phyloP scores from a whole-genome alignment of 2,113 vertebrate species.

The Zootoca vivipara region DNA sequence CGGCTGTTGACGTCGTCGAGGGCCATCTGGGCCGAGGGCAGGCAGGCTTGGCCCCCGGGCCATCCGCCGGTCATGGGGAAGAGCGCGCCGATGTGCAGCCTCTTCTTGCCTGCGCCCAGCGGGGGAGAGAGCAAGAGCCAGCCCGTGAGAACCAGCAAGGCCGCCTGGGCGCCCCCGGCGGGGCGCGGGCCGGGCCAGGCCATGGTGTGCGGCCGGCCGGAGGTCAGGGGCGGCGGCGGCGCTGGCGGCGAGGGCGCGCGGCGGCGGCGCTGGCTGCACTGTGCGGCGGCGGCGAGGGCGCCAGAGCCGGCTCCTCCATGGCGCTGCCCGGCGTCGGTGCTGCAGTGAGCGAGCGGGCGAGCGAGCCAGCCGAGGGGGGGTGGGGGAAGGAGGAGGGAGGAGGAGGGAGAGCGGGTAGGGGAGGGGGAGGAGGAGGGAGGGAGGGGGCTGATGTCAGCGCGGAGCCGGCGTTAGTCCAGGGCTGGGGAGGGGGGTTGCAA shows the following conservation, averaged over 20 bases:
- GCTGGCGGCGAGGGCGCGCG: conserved; percentile 42
- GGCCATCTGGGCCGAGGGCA: conserved; percentile 91
- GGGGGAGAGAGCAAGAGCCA: conserved; percentile 56
- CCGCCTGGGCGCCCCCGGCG: conserved; percentile 23
- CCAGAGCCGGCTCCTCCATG: conserved; percentile 62
- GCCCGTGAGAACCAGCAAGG: conserved; percentile 24
- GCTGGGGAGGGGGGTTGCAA: conserved; percentile 20
- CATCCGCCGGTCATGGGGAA: conserved; percentile 95
- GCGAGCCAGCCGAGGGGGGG: conserved; percentile 26
- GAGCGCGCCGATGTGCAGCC: conserved; percentile 92
- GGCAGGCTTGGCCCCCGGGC: conserved; percentile 92
- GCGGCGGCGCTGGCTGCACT: conserved; percentile 26
- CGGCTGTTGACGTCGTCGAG: conserved; percentile 92
- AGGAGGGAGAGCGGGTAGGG: conserved; percentile 7
- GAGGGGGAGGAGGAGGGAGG: conserved; percentile 28
- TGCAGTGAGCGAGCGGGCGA: conserved; percentile 46
- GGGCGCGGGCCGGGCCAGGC: conserved; percentile 53
- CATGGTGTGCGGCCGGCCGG: conserved; percentile 59
- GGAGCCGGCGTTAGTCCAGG: conserved; percentile 14
- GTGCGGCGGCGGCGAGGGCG: conserved; percentile 41
- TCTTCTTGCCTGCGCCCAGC: conserved; percentile 86
- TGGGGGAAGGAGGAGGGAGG: conserved; percentile 25
- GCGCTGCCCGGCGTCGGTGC: conserved; percentile 37
- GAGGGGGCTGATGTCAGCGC: conserved; percentile 59
- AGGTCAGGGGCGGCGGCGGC: conserved; percentile 50